Percentiles rank a stretch among this genome's conserved stretches.
phyloP scores from a whole-genome alignment of 2,888 invertebrate species.

The Conistra vaccinii region DNA sequence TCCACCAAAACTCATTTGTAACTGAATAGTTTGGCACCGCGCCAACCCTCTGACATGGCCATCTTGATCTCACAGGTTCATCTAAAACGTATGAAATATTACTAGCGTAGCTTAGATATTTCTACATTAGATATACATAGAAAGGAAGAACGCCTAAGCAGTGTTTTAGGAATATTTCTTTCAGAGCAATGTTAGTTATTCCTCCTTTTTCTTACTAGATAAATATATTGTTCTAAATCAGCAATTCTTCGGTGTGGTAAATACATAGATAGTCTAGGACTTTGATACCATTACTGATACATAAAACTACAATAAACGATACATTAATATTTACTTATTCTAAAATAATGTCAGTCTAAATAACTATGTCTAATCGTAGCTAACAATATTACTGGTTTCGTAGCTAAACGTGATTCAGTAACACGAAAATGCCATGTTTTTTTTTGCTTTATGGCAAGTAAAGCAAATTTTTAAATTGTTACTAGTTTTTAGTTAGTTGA shows the following conservation, averaged over 20 bases:
- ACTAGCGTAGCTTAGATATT: slow-evolving; percentile 27
- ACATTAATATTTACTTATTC: slow-evolving; percentile 68
- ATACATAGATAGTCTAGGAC: background rate
- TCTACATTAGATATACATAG: slow-evolving; percentile 4
- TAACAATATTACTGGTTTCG: slow-evolving; percentile 49
- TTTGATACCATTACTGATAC: background rate
- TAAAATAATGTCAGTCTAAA: slow-evolving; percentile 77
- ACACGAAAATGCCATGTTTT: slow-evolving; percentile 11
- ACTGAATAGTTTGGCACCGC: slow-evolving; percentile 79
- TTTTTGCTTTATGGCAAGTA: slow-evolving; percentile 28
- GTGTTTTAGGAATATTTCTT: slow-evolving; percentile 7
- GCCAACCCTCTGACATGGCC: slow-evolving; percentile 77
- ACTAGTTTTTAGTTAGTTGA: slow-evolving; percentile 8
- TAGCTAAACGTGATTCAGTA: slow-evolving; percentile 14
- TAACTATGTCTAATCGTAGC: slow-evolving; percentile 60
- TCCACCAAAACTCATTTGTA: slow-evolving; percentile 75
- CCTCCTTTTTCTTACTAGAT: background rate
- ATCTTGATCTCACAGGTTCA: slow-evolving; percentile 74
- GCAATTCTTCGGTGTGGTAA: background rate
- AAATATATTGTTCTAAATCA: background rate
- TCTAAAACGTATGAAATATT: slow-evolving; percentile 71
- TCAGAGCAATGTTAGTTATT: background rate
- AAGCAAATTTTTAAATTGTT: slow-evolving; percentile 23
- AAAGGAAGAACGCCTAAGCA: background rate
- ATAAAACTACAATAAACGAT: slow-evolving; percentile 53